These are phyloP conservation scores for Pseudolycoriella hygida DNA, from an alignment of 2,888 invertebrate genomes.

Conservation along the genomic window DNA sequence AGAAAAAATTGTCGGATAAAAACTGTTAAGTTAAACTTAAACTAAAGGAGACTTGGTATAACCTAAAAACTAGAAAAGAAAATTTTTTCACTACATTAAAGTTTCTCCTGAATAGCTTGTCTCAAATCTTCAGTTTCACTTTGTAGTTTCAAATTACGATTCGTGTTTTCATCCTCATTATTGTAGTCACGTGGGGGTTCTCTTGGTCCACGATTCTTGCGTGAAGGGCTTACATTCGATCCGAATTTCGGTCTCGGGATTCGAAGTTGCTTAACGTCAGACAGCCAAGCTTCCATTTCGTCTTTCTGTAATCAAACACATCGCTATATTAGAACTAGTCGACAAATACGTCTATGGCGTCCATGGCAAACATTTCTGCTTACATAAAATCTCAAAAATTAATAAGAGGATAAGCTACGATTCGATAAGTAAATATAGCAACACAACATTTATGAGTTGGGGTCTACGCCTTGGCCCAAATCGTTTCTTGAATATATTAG, in stretches of 20 bases:
- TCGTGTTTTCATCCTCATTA: slow-evolving; percentile 36
- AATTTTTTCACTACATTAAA: slow-evolving; percentile 30
- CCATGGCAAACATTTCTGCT: too few species aligned
- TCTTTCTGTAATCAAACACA: too few species aligned
- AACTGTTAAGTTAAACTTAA: too few species aligned
- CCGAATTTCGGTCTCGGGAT: slow-evolving; percentile 71
- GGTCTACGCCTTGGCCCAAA: too few species aligned
- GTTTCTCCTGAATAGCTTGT: slow-evolving; percentile 56
- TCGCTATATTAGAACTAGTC: too few species aligned
- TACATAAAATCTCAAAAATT: too few species aligned
- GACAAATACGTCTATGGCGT: too few species aligned
- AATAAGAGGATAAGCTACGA: too few species aligned
- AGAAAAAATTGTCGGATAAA: too few species aligned
- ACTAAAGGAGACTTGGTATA: neutral
- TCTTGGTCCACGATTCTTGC: slow-evolving; percentile 33
- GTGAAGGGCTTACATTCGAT: slow-evolving; percentile 27
- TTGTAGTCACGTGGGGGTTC: slow-evolving; percentile 68
- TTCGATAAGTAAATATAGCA: too few species aligned
- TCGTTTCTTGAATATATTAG: too few species aligned
- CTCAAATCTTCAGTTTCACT: slow-evolving; percentile 56
- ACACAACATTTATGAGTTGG: too few species aligned
- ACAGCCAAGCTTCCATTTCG: slow-evolving; percentile 76
- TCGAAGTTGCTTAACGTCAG: slow-evolving; percentile 64
- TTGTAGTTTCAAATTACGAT: slow-evolving; percentile 39
- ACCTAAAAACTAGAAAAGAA: neutral